Base-by-base conservation (phyloP, 2,888 invertebrate species). In the Drosophila rellima region DNA sequence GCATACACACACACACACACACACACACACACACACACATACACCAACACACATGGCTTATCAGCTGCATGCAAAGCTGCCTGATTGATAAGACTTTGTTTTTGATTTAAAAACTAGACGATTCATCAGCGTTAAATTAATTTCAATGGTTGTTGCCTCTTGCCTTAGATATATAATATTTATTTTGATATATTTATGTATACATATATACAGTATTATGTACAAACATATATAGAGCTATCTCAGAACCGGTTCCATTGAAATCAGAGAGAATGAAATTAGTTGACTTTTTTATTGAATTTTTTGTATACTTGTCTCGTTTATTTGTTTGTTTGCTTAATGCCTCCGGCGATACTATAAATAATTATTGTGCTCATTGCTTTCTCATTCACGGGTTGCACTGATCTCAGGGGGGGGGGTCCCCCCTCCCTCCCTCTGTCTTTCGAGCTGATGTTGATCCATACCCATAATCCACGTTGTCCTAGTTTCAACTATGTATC, bases 301-400 rank as follows among this genome's bases (percentile, higher is more conserved):
- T 48, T 6, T 31, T 15, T 40, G n/a, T 59, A 3, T 15, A 18
- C 39, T 48, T 59, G 39, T 39, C 15, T 42, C 18, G 20, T 33
- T 17, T 59, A 10, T 54, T 35, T 59, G n/a, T 47, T 37, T 42
- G 17, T 37, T 40, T 45, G 50, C 35, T 39, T 17, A 50, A 13
- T 40, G 44, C n/a, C 31, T 37, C 15, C 26, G 48, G 17, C 57
- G 64, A 29, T 56, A 48, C 74, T 79, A 65, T 55, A 70, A 71
- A 85, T 79, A 85, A 56, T 31, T 54, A 60, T 67, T 84, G 61
- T 67, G 56, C 70, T 78, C 79, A 70, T 51, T 42, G 26, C 35
- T 31, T 59, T 40, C 59, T 29, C 45, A 26, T 18, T 37, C 35
- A 23, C 20, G 1, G 23, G 37, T 20, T n/a, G 33, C n/a, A 13